These are phyloP conservation scores for Myxocyprinus asiaticus DNA, from an alignment of 2,113 vertebrate species.

Conservation along the genomic window DNA sequence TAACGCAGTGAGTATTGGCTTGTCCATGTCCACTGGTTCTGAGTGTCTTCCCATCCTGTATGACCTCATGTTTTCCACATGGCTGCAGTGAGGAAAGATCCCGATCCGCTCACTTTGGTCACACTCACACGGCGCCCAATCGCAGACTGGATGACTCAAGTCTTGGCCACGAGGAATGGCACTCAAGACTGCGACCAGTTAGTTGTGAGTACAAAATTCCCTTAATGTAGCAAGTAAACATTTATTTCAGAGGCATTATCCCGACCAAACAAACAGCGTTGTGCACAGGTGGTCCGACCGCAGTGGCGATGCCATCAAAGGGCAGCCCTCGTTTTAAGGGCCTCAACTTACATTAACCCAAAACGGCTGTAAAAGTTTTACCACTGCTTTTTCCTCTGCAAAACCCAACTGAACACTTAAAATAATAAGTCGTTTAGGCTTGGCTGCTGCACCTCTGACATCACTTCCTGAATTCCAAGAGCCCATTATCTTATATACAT, in stretches of 20 bases:
- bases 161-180: constrained; percentile 41
- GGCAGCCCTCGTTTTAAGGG: constrained; percentile 16
- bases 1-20: not conserved
- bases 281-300: constrained; percentile 49
- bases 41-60: constrained; percentile 70
- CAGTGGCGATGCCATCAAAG: constrained; percentile 41
- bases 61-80: constrained; percentile 79
- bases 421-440: constrained; percentile 58
- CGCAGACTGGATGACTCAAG: constrained; percentile 55
- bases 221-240: constrained; percentile 22
- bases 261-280: not conserved
- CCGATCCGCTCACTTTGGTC: constrained; percentile 7
- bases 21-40: constrained; percentile 7
- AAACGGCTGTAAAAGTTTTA: constrained; percentile 41
- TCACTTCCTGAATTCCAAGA: constrained; percentile 65
- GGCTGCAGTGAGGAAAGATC: constrained; percentile 31
- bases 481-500: constrained; percentile 61
- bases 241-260: not conserved
- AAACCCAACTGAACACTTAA: constrained; percentile 55
- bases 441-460: constrained; percentile 62
- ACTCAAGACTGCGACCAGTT: not conserved
- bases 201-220: not conserved
- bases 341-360: constrained; percentile 47
- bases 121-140: too few species aligned
- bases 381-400: constrained; percentile 50